Percentiles rank a stretch among this genome's conserved stretches.
phyloP scores from a whole-genome alignment of 2,888 invertebrate genomes.

The Xestobium rufovillosum region DNA sequence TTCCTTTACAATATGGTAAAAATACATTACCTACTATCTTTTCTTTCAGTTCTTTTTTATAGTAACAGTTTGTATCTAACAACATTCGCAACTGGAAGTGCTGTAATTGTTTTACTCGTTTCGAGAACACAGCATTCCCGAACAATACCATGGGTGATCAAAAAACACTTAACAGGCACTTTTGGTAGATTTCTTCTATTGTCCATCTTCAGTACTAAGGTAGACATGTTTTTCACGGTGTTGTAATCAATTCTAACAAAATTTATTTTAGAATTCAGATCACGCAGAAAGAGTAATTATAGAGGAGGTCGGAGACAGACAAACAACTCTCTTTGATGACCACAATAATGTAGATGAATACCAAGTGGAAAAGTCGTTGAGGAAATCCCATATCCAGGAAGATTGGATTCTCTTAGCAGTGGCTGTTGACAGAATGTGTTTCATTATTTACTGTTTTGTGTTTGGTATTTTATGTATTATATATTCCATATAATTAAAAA shows the following conservation, averaged over 20 bases:
- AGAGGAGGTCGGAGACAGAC: conserved; percentile 43
- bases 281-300: conserved; percentile 36
- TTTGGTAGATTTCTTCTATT: conserved; percentile 43
- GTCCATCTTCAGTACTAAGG: conserved; percentile 41
- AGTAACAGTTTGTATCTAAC: conserved; percentile 49
- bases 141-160: conserved; percentile 48
- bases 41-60: conserved; percentile 52
- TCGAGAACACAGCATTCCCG: conserved; percentile 43
- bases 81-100: conserved; percentile 47
- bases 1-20: too few relatives aligned
- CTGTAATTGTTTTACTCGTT: conserved; percentile 48
- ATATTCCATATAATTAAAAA: conserved; percentile 43
- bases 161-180: conserved; percentile 42
- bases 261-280: too few relatives aligned
- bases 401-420: conserved; percentile 60
- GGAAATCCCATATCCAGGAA: conserved; percentile 42
- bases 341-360: conserved; percentile 39
- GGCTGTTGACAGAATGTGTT: conserved; percentile 55
- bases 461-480: conserved; percentile 48
- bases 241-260: too few relatives aligned
- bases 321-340: conserved; percentile 39
- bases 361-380: conserved; percentile 33
- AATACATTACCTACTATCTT: too few relatives aligned
- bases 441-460: conserved; percentile 49
- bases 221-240: too few relatives aligned